Conservation (phyloP, 2,113 vertebrate species). For the Oriolus oriolus region DNA sequence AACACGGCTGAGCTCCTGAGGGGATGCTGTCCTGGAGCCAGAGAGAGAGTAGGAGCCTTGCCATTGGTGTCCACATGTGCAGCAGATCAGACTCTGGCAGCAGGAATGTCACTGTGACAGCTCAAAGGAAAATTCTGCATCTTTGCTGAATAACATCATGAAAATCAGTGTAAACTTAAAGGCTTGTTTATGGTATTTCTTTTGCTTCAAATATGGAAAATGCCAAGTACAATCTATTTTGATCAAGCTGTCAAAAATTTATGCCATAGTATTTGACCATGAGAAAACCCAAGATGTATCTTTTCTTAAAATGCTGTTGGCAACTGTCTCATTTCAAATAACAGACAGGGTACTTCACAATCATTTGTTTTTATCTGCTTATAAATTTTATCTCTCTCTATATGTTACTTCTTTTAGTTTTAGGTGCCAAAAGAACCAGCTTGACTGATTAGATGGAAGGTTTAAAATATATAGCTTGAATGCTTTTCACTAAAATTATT, state of each 20-base stretch:
- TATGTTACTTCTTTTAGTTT: neutral
- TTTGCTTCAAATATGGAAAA: neutral
- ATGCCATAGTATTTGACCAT: neutral
- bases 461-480: neutral
- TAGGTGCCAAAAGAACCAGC: neutral
- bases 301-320: neutral
- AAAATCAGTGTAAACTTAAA: neutral
- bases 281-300: neutral
- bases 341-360: neutral
- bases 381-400: neutral
- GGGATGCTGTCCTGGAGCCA: neutral
- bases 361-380: neutral
- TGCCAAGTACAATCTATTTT: neutral
- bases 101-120: neutral
- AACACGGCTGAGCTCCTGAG: neutral
- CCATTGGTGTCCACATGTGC: neutral
- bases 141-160: neutral
- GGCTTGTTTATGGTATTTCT: neutral
- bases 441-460: neutral
- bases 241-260: neutral
- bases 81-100: neutral
- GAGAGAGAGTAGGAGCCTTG: neutral
- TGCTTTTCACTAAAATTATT: neutral
- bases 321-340: slow-evolving; percentile 2
- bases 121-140: neutral